Evolutionary conservation across 2,797 vertebrate genomes (phyloP).

Genomic region (Arrhamphus sclerolepis): DNA sequence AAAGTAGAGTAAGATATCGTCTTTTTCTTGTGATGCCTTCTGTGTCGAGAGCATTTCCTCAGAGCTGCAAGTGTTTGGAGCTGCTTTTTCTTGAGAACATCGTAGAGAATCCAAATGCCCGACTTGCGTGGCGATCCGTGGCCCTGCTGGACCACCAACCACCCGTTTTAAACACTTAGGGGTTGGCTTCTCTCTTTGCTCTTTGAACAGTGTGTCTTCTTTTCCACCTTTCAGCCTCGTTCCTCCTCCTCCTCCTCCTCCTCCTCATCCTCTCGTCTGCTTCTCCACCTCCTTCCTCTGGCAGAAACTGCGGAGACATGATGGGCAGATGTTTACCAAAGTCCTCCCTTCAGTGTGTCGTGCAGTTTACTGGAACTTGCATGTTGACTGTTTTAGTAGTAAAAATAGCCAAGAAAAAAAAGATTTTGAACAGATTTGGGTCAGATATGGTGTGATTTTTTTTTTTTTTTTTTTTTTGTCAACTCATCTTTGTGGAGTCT

Average conservation of each 20-base stretch:
- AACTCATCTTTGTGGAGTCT: conserved; percentile 9
- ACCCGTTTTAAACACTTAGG: background rate
- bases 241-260: background rate
- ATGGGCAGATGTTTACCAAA: conserved; percentile 42
- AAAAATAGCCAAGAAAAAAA: conserved; percentile 58
- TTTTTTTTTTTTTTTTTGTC: too few species aligned
- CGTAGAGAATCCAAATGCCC: conserved; percentile 49
- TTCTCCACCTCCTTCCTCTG: conserved; percentile 18
- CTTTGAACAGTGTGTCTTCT: background rate
- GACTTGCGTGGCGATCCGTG: background rate
- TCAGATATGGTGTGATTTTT: conserved; percentile 27
- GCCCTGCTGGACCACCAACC: conserved; percentile 12
- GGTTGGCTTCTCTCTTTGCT: background rate
- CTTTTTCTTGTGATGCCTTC: background rate
- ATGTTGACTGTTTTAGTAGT: conserved; percentile 11
- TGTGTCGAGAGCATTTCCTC: background rate
- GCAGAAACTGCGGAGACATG: conserved; percentile 2
- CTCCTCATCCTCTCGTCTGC: background rate
- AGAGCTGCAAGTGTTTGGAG: conserved; percentile 1
- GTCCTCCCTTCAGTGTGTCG: conserved; percentile 31
- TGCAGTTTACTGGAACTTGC: conserved; percentile 20
- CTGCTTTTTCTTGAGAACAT: background rate
- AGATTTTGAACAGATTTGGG: conserved; percentile 57
- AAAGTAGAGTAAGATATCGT: too few species aligned
- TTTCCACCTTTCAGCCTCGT: conserved; percentile 11